These are phyloP conservation scores for Megaceryle alcyon DNA, from an alignment of 2,797 vertebrate genomes.

Conservation along the genomic window DNA sequence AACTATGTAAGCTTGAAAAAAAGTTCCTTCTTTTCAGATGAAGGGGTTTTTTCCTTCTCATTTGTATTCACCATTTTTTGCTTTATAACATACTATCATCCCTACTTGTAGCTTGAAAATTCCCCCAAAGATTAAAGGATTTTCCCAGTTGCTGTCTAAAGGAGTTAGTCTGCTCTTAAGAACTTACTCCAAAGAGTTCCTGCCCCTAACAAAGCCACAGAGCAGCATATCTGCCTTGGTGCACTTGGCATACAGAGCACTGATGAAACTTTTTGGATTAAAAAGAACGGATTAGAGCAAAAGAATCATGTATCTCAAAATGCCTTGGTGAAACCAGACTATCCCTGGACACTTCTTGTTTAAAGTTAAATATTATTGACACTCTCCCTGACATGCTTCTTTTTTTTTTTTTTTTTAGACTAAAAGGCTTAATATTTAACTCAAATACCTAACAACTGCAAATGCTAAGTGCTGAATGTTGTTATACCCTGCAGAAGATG, in stretches of 20 bases:
- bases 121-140: background rate
- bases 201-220: background rate
- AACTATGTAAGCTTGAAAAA: background rate
- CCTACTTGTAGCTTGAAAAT: background rate
- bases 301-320: background rate
- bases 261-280: background rate
- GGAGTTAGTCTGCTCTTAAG: background rate
- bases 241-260: background rate
- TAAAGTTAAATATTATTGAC: constrained; percentile 56
- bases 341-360: background rate
- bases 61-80: background rate
- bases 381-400: background rate
- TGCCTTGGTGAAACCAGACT: background rate
- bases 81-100: background rate
- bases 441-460: background rate
- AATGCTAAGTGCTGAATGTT: background rate
- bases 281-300: background rate
- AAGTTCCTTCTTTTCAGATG: background rate
- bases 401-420: background rate
- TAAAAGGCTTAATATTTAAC: constrained; percentile 71
- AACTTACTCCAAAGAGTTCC: background rate
- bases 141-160: background rate
- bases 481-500: background rate
- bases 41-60: background rate
- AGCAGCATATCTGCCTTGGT: accelerated